Conservation (phyloP, 2,797 vertebrate genomes). For the Gallinago solitaria region DNA sequence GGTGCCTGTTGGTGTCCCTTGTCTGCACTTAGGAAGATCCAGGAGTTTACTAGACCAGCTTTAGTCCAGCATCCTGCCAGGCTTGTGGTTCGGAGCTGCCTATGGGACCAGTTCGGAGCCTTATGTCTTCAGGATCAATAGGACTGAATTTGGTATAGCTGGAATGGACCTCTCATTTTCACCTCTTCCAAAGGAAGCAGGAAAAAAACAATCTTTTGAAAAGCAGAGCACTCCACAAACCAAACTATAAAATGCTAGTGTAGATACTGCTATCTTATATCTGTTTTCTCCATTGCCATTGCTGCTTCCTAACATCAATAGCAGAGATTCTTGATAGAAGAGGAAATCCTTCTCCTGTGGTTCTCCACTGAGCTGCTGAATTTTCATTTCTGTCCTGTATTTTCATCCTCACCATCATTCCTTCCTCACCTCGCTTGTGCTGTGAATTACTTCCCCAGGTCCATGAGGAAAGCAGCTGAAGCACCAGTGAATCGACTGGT, state of each 20-base stretch:
- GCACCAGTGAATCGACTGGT: background rate
- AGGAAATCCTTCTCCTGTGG: background rate
- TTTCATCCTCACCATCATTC: background rate
- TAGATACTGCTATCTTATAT: background rate
- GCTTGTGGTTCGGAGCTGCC: background rate
- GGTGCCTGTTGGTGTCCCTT: too few relatives aligned
- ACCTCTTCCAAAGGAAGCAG: background rate
- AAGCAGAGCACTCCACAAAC: background rate
- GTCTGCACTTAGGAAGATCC: background rate
- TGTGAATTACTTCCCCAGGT: background rate
- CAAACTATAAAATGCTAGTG: background rate
- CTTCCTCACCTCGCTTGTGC: background rate
- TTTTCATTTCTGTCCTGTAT: background rate
- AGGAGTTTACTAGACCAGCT: background rate
- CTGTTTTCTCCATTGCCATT: background rate
- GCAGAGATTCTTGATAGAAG: background rate
- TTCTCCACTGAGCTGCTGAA: background rate
- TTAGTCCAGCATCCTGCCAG: background rate
- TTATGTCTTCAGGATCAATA: background rate
- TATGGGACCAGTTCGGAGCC: background rate
- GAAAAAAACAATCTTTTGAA: background rate
- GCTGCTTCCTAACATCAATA: background rate
- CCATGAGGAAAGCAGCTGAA: background rate
- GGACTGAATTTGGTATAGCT: background rate
- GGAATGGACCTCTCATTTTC: background rate